Evolutionary conservation across 2,113 vertebrate genomes (phyloP).

Genomic region (Poeciliopsis prolifica): DNA sequence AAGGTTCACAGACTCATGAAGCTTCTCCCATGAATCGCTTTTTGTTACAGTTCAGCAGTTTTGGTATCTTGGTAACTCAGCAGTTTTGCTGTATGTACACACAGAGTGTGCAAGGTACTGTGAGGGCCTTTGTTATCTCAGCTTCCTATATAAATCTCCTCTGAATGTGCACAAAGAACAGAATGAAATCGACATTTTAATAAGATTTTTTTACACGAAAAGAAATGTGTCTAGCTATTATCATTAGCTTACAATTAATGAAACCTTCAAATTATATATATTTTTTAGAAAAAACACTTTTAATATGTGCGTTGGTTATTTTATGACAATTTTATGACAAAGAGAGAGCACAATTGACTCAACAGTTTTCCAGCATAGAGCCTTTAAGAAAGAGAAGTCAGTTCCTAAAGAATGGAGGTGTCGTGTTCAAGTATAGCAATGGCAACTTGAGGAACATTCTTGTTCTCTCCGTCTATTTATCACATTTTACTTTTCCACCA

Average conservation of each 20-base stretch:
- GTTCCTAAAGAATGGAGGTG: neutral
- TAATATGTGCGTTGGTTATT: too few relatives aligned
- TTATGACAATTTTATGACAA: too few relatives aligned
- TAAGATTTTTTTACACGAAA: too few relatives aligned
- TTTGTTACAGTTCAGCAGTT: conserved; percentile 49
- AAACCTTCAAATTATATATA: neutral
- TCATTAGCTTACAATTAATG: too few relatives aligned
- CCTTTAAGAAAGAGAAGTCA: too few relatives aligned
- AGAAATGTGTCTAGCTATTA: too few relatives aligned
- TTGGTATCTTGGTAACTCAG: conserved; percentile 34
- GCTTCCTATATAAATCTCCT: conserved; percentile 4
- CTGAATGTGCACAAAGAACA: conserved; percentile 5
- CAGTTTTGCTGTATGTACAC: conserved; percentile 6
- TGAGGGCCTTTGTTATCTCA: conserved; percentile 10
- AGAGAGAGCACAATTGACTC: too few relatives aligned
- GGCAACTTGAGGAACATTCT: neutral
- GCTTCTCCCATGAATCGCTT: conserved; percentile 41
- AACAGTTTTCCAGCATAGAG: too few relatives aligned
- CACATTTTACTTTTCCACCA: too few relatives aligned
- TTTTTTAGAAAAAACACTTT: neutral
- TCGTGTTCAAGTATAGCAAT: neutral
- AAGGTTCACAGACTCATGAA: conserved; percentile 41
- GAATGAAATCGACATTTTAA: neutral
- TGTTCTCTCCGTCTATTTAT: too few relatives aligned
- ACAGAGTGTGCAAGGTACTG: conserved; percentile 19